These are phyloP conservation scores for Tilapia sparmanii DNA, from an alignment of 2,113 vertebrate genomes.

Conservation along the genomic window DNA sequence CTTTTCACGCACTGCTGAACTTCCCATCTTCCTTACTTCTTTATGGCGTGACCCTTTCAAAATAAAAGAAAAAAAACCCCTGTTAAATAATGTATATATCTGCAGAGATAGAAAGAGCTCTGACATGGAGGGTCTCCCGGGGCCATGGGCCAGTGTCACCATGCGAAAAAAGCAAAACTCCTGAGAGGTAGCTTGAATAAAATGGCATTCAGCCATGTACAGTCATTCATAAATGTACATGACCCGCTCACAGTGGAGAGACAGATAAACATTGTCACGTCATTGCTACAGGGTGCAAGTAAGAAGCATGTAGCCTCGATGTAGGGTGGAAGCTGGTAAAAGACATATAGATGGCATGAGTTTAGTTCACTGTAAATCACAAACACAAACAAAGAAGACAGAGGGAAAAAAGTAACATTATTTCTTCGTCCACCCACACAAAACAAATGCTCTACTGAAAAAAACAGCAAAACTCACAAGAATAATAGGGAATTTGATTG, in stretches of 20 bases:
- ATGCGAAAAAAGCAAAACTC: not conserved
- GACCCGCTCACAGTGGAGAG: not conserved
- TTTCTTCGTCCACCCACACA: conserved; percentile 27
- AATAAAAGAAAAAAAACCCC: not conserved
- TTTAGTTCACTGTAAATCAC: not conserved
- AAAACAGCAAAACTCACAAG: conserved; percentile 24
- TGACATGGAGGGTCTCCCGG: conserved; percentile 6
- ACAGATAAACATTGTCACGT: not conserved
- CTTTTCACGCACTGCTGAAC: not conserved
- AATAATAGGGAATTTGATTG: conserved; percentile 47
- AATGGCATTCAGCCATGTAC: not conserved
- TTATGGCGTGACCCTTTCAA: not conserved
- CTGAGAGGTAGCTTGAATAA: not conserved
- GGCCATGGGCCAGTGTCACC: conserved; percentile 7
- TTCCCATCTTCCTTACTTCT: not conserved
- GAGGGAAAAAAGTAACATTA: not conserved
- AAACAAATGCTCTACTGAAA: conserved; percentile 13
- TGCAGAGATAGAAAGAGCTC: not conserved
- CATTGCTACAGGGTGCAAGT: not conserved
- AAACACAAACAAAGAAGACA: not conserved
- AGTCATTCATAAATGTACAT: not conserved
- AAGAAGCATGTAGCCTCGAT: not conserved
- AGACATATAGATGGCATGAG: not conserved
- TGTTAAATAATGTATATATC: not conserved
- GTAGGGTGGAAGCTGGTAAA: not conserved